phyloP scores from a whole-genome alignment of 1,140 invertebrate species.

The Diachasma alloeum region DNA sequence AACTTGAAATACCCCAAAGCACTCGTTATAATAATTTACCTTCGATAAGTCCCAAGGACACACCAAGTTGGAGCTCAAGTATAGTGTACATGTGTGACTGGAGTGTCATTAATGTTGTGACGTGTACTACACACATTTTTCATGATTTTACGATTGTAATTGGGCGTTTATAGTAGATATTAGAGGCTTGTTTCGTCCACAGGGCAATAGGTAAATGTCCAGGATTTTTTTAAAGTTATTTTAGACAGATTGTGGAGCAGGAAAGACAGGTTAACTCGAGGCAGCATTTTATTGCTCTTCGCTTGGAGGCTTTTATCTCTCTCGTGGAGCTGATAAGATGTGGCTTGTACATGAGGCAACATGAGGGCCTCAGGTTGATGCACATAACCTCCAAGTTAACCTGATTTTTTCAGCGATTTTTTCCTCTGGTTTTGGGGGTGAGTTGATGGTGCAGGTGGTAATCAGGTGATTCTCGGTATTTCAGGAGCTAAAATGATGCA shows the following conservation, averaged over 20 bases:
- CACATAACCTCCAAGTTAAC: too few relatives aligned
- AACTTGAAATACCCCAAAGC: background rate
- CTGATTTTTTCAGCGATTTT: background rate
- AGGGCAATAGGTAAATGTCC: constrained; percentile 4
- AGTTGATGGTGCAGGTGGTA: background rate
- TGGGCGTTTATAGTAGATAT: constrained; percentile 19
- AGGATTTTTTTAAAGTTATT: background rate
- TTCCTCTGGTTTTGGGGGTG: background rate
- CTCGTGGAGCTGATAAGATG: too few relatives aligned
- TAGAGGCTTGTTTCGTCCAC: background rate
- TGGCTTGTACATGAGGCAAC: too few relatives aligned
- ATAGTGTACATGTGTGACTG: background rate
- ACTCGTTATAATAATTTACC: background rate
- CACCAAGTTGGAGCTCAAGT: background rate
- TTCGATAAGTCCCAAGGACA: background rate
- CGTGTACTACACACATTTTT: constrained; percentile 57
- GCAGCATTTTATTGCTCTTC: too few relatives aligned
- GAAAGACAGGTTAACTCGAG: too few relatives aligned
- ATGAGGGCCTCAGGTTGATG: too few relatives aligned
- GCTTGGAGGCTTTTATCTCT: too few relatives aligned
- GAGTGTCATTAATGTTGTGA: constrained; percentile 58
- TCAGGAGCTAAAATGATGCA: constrained; percentile 60
- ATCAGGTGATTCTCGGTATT: background rate
- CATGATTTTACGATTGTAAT: constrained; percentile 34
- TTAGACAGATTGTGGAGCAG: too few relatives aligned